Evolutionary conservation across 2,113 vertebrate species (phyloP), one percentile per base, ranked within the genome.

Genomic region (Willisornis vidua): DNA sequence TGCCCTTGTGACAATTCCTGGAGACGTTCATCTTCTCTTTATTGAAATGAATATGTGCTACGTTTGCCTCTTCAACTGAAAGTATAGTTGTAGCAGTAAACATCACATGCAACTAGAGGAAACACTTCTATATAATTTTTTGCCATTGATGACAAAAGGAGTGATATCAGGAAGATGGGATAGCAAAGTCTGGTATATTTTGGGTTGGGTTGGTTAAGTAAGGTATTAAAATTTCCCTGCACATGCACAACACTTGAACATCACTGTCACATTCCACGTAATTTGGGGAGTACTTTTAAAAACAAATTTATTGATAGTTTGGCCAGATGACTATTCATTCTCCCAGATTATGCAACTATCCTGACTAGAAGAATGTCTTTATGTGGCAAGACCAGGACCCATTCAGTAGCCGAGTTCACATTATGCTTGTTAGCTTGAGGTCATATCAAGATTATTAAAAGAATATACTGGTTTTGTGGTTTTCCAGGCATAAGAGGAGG

Each of bases 401-500:
- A 24, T 52, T 83, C 19, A 57, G n/a, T 63, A 93, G 72, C 35
- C 48, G 81, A 9, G 26, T 63, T 90, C 41, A 78, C 19, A 4
- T 86, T 77, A 48, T 48, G 22, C 31, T 45, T 80, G 39, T 45
- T 93, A 77, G 19, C 28, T 74, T 70, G 49, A 28, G 5, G 20
- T 90, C 2, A 0, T 67, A 9, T 8, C 20, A 26, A 59, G 51
- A 35, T 52, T 67, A 61, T 48, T 89, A 55, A 93, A 92, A 68
- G 3, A 73, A 71, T n/a, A 9, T 45, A 37, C 13, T 41, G 39
- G 3, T 33, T 95, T 85, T 87, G 35, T 97, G 33, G 14, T 95
- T 90, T 75, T 97, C 31, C 93, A 98, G 98, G 98, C 41, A 31
- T 76, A 26, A 97, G 96, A 91, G 98, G 98, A 74, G 51, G 73